These are phyloP conservation scores for Actinernus sp. DNA, from an alignment of 92 coral and sea anemone genomes.

Conservation along the genomic window DNA sequence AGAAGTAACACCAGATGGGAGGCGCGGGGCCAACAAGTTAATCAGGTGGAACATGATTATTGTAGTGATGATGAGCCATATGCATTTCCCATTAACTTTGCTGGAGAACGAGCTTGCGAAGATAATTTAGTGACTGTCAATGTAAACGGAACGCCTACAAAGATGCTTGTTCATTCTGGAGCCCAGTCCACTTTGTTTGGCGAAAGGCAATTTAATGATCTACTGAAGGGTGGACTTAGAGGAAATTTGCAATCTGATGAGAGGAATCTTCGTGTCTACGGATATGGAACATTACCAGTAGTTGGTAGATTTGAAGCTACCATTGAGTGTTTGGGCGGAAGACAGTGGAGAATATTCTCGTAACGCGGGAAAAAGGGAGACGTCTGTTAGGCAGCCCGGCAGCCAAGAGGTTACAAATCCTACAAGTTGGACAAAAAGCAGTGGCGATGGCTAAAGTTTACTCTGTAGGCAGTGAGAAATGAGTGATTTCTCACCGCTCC, in stretches of 20 bases:
- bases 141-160: slow-evolving; percentile 1
- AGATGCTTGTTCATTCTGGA: too few species aligned
- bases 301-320: not conserved
- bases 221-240: slow-evolving; percentile 3
- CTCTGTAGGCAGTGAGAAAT: too few species aligned
- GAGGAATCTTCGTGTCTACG: slow-evolving; percentile 2
- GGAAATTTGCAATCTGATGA: not conserved
- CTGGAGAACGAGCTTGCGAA: slow-evolving; percentile 2
- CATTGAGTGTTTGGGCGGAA: not conserved
- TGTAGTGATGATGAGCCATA: too few species aligned
- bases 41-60: slow-evolving; percentile 13
- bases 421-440: too few species aligned
- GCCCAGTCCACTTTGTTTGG: too few species aligned
- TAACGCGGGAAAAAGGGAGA: too few species aligned
- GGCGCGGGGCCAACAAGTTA: slow-evolving; percentile 7
- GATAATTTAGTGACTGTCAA: slow-evolving; percentile 17
- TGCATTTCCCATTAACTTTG: not conserved
- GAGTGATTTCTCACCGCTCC: too few species aligned
- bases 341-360: too few species aligned
- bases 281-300: not conserved
- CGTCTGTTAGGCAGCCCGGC: slow-evolving; percentile 20
- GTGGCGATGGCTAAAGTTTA: slow-evolving; percentile 1
- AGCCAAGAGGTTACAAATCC: too few species aligned
- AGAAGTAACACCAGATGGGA: not conserved
- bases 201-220: too few species aligned